Conservation (phyloP, 1,140 invertebrate species). For the Megalopta genalis region DNA sequence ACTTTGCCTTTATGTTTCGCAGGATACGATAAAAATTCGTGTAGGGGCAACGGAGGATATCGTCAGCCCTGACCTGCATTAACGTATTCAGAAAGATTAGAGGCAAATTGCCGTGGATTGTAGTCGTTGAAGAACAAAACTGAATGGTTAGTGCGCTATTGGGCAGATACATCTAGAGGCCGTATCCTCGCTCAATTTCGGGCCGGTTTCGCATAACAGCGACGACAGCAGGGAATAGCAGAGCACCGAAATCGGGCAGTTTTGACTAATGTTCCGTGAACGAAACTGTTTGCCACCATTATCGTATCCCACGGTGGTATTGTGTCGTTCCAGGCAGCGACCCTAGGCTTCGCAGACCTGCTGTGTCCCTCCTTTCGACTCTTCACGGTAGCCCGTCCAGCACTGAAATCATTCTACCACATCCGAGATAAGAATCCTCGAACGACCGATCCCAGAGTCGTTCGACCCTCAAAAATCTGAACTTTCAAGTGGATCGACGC, state of each 20-base stretch:
- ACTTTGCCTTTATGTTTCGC: neutral
- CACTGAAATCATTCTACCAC: conserved; percentile 57
- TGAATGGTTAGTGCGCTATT: conserved; percentile 66
- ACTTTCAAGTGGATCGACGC: conserved; percentile 63
- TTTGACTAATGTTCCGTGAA: conserved; percentile 78
- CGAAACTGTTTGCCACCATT: conserved; percentile 74
- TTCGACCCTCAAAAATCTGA: conserved; percentile 65
- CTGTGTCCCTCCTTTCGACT: neutral
- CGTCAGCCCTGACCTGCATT: conserved; percentile 7
- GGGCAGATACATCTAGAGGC: conserved; percentile 50
- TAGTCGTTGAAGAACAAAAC: conserved; percentile 58
- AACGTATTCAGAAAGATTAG: conserved; percentile 58
- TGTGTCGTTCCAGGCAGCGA: conserved; percentile 64
- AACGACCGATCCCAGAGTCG: conserved; percentile 62
- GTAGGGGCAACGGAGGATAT: neutral
- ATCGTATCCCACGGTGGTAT: conserved; percentile 65
- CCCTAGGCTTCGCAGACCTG: conserved; percentile 1
- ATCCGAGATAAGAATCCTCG: conserved; percentile 66
- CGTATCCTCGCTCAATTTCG: conserved; percentile 19
- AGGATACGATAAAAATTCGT: neutral
- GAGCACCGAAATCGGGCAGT: conserved; percentile 64
- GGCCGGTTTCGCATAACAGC: conserved; percentile 20
- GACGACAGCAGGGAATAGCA: conserved; percentile 35
- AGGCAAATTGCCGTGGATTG: conserved; percentile 71
- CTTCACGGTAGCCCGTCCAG: conserved; percentile 47